These are phyloP conservation scores for Sinella curviseta DNA, from an alignment of 1,140 invertebrate genomes.

Conservation along the genomic window DNA sequence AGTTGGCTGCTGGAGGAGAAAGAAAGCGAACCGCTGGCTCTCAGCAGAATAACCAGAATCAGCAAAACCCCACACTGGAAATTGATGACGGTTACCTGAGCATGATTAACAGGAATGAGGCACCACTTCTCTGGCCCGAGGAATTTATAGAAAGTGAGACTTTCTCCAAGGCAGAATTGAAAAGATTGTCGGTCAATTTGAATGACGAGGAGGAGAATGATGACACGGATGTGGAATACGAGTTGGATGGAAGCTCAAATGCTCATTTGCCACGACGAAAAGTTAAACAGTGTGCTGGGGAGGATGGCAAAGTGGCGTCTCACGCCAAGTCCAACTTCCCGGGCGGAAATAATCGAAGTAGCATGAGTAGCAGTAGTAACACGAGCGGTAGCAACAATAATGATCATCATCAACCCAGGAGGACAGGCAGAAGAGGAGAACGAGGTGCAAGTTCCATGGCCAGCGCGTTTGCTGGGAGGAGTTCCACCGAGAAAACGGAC, in stretches of 20 bases:
- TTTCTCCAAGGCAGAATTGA: constrained; percentile 44
- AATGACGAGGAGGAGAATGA: background rate
- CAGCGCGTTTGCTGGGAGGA: background rate
- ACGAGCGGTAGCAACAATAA: too few species aligned
- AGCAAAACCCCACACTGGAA: constrained; percentile 25
- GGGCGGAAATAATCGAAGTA: background rate
- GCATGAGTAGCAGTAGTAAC: constrained; percentile 1
- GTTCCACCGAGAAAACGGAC: constrained; percentile 36
- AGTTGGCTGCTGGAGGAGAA: background rate
- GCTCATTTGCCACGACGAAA: background rate
- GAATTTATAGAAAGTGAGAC: constrained; percentile 47
- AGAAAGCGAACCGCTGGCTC: too few species aligned
- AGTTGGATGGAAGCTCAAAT: background rate
- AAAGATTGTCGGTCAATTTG: constrained; percentile 36
- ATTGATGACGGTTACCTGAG: constrained; percentile 49
- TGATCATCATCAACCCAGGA: background rate
- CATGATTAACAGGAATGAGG: constrained; percentile 47
- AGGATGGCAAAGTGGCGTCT: background rate
- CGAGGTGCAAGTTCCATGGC: background rate
- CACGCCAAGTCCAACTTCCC: background rate
- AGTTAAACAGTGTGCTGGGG: background rate
- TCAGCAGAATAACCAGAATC: background rate
- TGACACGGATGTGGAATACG: background rate
- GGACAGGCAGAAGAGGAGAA: background rate
- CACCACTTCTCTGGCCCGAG: constrained; percentile 45